Evolutionary conservation across 1,140 invertebrate genomes (phyloP).

Genomic region (Psix sp.): DNA sequence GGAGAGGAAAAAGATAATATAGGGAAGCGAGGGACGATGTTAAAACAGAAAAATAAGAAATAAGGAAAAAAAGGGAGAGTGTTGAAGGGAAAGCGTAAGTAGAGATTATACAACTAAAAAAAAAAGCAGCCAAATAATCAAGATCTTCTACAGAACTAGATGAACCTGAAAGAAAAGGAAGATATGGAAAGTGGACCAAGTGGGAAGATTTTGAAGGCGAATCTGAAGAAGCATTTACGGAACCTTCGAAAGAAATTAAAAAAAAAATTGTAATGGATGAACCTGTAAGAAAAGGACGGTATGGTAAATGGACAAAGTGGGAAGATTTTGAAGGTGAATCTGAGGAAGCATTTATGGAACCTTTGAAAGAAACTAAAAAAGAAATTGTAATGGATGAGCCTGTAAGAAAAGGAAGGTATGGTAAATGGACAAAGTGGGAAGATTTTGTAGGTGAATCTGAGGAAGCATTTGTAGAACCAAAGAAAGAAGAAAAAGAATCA

Average conservation of each 20-base stretch:
- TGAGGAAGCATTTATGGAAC: neutral
- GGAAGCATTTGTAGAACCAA: slow-evolving; percentile 23
- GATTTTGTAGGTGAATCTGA: slow-evolving; percentile 22
- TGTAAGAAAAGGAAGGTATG: slow-evolving; percentile 22
- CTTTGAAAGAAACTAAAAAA: too few species aligned
- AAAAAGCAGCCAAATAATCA: too few species aligned
- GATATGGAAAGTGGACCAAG: slow-evolving; percentile 52
- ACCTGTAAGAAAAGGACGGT: slow-evolving; percentile 18
- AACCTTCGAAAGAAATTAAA: too few species aligned
- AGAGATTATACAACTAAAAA: too few species aligned
- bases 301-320: slow-evolving; percentile 55
- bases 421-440: slow-evolving; percentile 57
- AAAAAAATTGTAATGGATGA: slow-evolving; percentile 7
- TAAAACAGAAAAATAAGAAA: slow-evolving; percentile 17
- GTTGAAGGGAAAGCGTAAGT: too few species aligned
- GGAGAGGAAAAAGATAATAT: too few species aligned
- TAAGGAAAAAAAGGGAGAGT: neutral
- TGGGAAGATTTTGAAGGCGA: slow-evolving; percentile 44
- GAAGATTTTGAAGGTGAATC: slow-evolving; percentile 35
- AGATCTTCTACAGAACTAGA: slow-evolving; percentile 3
- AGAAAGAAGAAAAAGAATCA: neutral
- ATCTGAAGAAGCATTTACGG: neutral
- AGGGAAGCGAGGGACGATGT: too few species aligned
- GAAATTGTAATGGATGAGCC: slow-evolving; percentile 11
- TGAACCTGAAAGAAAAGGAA: slow-evolving; percentile 15